Evolutionary conservation across 2,113 vertebrate species (phyloP).

Genomic region (Nothocercus julius): DNA sequence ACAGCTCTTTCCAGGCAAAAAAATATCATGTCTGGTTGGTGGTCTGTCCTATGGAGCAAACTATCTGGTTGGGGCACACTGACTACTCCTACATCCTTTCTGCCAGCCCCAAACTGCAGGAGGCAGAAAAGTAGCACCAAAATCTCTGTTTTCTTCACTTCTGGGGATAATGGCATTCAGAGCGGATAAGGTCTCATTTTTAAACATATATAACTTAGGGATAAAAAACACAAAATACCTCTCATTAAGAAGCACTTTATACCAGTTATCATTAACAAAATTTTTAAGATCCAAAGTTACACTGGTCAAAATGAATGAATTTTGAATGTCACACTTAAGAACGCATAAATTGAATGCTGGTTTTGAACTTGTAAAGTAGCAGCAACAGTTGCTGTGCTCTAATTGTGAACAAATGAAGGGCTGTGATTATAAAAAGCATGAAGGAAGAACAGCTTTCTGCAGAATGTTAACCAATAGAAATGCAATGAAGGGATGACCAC

Average conservation of each 20-base stretch:
- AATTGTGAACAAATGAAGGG: neutral
- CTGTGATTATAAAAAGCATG: neutral
- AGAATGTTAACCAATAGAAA: constrained; percentile 7
- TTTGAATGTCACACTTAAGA: neutral
- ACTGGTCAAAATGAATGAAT: neutral
- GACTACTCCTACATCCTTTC: neutral
- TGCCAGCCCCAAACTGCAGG: neutral
- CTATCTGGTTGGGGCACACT: neutral
- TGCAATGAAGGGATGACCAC: neutral
- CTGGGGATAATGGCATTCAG: neutral
- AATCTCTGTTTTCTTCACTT: neutral
- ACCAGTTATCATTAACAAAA: neutral
- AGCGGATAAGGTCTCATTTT: neutral
- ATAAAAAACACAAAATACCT: neutral
- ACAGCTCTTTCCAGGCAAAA: neutral
- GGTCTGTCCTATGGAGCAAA: fast-evolving
- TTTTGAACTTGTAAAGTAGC: neutral
- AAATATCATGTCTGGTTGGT: neutral
- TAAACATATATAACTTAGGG: neutral
- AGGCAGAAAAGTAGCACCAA: neutral
- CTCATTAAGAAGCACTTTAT: fast-evolving
- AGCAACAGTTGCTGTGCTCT: neutral
- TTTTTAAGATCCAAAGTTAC: neutral
- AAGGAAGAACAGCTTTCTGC: neutral
- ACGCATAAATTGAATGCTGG: neutral